phyloP scores from a whole-genome alignment of 2,797 vertebrate species.

The Lutra lutra region DNA sequence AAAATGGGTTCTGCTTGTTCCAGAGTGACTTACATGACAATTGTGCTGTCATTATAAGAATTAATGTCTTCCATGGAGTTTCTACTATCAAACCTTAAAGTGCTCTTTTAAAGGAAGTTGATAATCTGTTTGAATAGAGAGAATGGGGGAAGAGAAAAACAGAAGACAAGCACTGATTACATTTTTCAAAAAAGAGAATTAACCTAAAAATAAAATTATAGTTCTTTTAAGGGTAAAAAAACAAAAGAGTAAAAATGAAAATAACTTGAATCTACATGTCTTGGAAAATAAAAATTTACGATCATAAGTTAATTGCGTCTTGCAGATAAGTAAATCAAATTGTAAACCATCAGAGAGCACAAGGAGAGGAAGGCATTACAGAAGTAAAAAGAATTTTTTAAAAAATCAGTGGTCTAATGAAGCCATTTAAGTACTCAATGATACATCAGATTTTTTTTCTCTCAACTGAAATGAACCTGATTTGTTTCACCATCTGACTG shows the following conservation, averaged over 20 bases:
- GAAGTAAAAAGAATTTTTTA: conserved; percentile 21
- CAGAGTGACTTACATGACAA: neutral
- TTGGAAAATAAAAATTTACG: conserved; percentile 28
- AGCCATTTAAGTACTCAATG: conserved; percentile 24
- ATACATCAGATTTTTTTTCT: neutral
- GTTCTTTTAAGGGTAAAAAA: neutral
- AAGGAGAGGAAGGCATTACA: neutral
- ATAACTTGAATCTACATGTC: conserved; percentile 13
- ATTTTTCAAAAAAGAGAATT: conserved; percentile 32
- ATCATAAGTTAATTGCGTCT: neutral
- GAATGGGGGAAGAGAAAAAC: neutral
- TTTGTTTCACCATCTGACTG: neutral
- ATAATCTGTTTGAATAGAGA: neutral
- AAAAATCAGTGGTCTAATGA: conserved; percentile 35
- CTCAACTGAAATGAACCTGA: conserved; percentile 8
- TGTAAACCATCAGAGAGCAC: neutral
- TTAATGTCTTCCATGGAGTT: neutral
- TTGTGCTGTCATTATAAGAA: neutral
- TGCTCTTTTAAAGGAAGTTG: neutral
- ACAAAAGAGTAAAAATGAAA: conserved; percentile 7
- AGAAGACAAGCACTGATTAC: neutral
- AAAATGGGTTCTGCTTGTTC: neutral
- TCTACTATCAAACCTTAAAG: neutral
- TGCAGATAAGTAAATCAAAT: conserved; percentile 56
- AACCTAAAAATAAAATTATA: conserved; percentile 19